Conservation (phyloP, 2,113 vertebrate genomes). For the Rhinichthys klamathensis region DNA sequence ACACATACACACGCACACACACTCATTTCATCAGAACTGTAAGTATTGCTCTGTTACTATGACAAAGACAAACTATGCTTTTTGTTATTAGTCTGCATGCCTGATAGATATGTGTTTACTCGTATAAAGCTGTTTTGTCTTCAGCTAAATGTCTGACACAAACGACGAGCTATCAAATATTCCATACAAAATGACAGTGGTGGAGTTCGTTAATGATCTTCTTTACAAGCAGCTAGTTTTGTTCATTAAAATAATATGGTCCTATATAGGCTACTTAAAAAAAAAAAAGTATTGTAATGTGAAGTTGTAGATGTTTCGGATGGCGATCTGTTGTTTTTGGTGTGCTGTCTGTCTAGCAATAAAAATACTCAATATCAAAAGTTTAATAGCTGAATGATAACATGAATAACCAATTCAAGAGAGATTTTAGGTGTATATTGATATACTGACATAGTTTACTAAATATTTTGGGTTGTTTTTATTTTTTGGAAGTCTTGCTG, state of each 20-base stretch:
- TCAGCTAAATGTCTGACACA: neutral
- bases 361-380: neutral
- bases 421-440: neutral
- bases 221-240: neutral
- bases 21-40: constrained; percentile 7
- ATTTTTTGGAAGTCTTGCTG: neutral
- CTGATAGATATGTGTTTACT: neutral
- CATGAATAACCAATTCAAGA: neutral
- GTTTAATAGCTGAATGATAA: neutral
- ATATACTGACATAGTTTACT: neutral
- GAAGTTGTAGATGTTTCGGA: neutral
- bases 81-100: neutral
- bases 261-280: too few relatives aligned
- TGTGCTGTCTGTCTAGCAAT: neutral
- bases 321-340: neutral
- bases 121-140: neutral
- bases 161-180: neutral
- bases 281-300: neutral
- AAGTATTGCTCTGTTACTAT: constrained; percentile 37
- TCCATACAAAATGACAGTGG: neutral
- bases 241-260: neutral
- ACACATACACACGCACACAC: neutral
- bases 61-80: neutral
- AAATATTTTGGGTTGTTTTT: neutral
- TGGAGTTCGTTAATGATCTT: neutral